These are phyloP conservation scores for Acronicta aceris DNA, from an alignment of 2,888 invertebrate species.

Conservation along the genomic window DNA sequence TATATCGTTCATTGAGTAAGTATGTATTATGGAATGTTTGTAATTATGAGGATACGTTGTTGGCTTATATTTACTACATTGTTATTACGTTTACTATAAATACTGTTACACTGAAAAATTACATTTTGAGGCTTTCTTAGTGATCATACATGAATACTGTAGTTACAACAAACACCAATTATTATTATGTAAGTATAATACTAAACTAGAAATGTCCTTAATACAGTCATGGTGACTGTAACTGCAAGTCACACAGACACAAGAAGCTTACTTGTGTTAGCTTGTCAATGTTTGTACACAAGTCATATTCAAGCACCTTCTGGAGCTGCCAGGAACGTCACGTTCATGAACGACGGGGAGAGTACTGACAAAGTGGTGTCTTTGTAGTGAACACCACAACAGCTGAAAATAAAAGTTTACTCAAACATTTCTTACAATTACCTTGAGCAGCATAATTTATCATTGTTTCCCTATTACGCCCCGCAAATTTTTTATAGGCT, in stretches of 20 bases:
- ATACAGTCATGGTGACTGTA: conserved; percentile 30
- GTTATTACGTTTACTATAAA: not conserved
- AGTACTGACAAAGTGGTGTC: conserved; percentile 2
- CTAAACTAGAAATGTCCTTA: conserved; percentile 37
- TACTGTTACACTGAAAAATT: conserved; percentile 11
- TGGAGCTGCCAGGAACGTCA: conserved; percentile 40
- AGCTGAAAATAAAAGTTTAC: conserved; percentile 24
- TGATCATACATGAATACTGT: conserved; percentile 26
- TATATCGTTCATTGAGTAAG: conserved; percentile 5
- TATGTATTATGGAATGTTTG: conserved; percentile 34
- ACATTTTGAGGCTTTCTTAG: conserved; percentile 5
- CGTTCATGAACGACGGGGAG: conserved; percentile 18
- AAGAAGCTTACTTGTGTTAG: conserved; percentile 44
- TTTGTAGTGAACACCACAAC: conserved; percentile 9
- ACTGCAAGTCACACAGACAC: conserved; percentile 32
- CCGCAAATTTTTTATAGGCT: not conserved
- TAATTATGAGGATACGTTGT: conserved; percentile 5
- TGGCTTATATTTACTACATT: conserved; percentile 10
- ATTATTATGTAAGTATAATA: conserved; percentile 22
- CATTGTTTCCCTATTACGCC: too few species aligned
- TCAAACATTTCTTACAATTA: conserved; percentile 43
- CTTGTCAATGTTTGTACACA: conserved; percentile 25
- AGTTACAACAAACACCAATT: conserved; percentile 39
- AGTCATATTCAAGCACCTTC: conserved; percentile 39
- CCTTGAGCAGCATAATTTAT: conserved; percentile 32